These are phyloP conservation scores for Lepidonotus clava DNA, from an alignment of 2,888 invertebrate genomes.

Conservation along the genomic window DNA sequence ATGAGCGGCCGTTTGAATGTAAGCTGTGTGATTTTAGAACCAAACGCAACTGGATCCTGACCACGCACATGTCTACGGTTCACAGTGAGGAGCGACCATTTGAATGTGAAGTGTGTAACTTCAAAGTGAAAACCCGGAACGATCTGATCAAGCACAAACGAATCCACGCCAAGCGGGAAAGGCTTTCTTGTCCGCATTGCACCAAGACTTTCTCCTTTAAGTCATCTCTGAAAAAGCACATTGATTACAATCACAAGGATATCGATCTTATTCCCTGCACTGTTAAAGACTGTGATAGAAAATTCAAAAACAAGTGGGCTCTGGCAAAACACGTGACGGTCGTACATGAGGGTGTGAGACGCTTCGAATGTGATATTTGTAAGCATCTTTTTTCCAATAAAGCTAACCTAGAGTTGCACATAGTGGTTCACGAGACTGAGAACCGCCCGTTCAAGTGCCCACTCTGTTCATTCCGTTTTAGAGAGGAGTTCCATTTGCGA, in stretches of 20 bases:
- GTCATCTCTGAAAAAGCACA: background rate
- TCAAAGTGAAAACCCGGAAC: background rate
- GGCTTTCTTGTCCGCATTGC: background rate
- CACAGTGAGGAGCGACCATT: background rate
- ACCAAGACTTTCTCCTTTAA: background rate
- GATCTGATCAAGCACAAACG: slow-evolving; percentile 11
- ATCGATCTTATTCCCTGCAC: background rate
- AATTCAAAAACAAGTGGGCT: background rate
- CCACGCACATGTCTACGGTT: background rate
- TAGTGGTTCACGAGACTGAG: background rate
- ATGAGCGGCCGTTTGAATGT: slow-evolving; percentile 17
- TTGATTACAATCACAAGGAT: background rate
- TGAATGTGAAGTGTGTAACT: background rate
- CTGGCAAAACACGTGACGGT: background rate
- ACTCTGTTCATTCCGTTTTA: background rate
- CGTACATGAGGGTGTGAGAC: background rate
- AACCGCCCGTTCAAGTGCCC: slow-evolving; percentile 10
- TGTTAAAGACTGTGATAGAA: background rate
- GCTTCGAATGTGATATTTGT: background rate
- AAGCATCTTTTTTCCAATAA: background rate
- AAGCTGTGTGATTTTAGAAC: background rate
- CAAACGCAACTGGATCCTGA: background rate
- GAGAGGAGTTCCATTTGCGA: background rate
- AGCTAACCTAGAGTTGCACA: background rate
- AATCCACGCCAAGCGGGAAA: background rate